These are phyloP conservation scores for Anas platyrhynchos DNA, from an alignment of 2,113 vertebrate genomes.

Conservation along the genomic window DNA sequence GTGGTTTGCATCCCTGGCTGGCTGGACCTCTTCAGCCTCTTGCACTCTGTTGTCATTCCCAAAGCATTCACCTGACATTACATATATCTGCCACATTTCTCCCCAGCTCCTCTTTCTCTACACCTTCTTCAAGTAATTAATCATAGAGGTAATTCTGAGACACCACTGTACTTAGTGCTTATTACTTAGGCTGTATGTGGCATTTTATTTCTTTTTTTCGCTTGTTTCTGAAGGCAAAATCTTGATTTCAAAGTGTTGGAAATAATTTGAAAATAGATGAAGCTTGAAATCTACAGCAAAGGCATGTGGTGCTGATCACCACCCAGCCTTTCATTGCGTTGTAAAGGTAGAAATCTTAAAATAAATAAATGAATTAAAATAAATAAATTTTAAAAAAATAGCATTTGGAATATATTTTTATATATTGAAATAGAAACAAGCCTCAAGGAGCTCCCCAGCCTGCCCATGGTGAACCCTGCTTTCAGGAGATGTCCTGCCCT, in stretches of 20 bases:
- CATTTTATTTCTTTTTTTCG: neutral
- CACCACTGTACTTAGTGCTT: neutral
- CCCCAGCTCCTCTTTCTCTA: neutral
- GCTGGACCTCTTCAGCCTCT: too few relatives aligned
- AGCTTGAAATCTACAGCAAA: neutral
- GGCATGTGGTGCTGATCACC: neutral
- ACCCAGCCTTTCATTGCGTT: too few relatives aligned
- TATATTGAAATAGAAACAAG: too few relatives aligned
- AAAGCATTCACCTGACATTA: neutral
- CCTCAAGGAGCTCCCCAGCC: neutral
- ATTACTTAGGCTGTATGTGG: neutral
- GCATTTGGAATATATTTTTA: too few relatives aligned
- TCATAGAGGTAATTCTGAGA: neutral
- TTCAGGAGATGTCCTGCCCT: neutral
- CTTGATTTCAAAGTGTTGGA: neutral
- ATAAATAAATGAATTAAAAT: too few relatives aligned
- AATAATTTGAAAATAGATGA: neutral
- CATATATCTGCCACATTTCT: neutral
- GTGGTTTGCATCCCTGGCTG: fast-evolving
- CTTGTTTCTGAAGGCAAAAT: neutral
- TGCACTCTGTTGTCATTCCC: too few relatives aligned
- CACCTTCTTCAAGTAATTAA: neutral
- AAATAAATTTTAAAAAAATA: too few relatives aligned
- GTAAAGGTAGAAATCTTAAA: too few relatives aligned
- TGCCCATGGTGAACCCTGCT: too few relatives aligned